Evolutionary conservation across 2,113 vertebrate genomes (phyloP).

Genomic region (Leptobrachium ailaonicum): DNA sequence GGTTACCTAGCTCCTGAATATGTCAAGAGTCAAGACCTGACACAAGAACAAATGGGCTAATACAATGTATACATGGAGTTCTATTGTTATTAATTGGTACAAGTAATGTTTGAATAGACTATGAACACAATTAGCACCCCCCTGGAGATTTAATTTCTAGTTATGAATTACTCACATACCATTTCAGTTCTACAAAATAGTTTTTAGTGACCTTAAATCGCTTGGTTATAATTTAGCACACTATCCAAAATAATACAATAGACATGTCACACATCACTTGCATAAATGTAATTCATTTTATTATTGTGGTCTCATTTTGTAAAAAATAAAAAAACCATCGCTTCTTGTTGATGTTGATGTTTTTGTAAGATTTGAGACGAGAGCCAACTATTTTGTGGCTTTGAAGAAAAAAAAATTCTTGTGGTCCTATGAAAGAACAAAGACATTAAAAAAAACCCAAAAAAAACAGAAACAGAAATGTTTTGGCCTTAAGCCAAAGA

Average conservation of each 20-base stretch:
- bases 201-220: constrained; percentile 19
- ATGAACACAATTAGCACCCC: no score
- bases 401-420: background rate
- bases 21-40: no score
- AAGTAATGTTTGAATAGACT: no score
- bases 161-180: no score
- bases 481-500: constrained; percentile 13
- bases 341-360: constrained; percentile 33
- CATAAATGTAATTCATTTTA: constrained; percentile 13
- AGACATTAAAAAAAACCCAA: constrained; percentile 31
- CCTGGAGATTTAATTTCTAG: no score
- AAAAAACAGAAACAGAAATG: background rate
- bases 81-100: no score
- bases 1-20: no score
- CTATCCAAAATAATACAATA: constrained; percentile 25
- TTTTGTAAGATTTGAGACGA: constrained; percentile 9
- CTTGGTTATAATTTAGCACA: constrained; percentile 4
- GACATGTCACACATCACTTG: constrained; percentile 19
- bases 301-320: constrained; percentile 31
- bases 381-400: constrained; percentile 37
- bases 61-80: no score
- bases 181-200: background rate
- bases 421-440: constrained; percentile 37
- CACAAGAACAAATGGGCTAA: no score
- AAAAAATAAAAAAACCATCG: constrained; percentile 16